Evolutionary conservation across 2,888 invertebrate genomes (phyloP), one percentile per base, ranked within the genome.

Genomic region (Boloria selene): DNA sequence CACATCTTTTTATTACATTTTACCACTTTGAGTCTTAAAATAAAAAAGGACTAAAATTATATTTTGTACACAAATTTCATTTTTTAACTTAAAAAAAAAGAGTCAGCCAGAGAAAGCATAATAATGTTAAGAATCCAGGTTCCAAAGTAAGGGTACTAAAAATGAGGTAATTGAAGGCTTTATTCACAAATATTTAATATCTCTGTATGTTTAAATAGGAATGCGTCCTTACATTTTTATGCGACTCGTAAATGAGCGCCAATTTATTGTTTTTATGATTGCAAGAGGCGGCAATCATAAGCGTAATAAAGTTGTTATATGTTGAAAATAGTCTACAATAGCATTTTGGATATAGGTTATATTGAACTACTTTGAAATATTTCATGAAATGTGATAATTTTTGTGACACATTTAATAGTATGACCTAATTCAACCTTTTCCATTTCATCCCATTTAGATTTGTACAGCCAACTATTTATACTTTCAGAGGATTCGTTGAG

Each of bases 191-290:
- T 38, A 14, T 58, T 31, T 58, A 16, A 58, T 58, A 58, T 45
- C 22, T 10, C 26, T n/a, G 16, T n/a, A 47, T 47, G n/a, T 55
- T 18, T 44, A 18, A 26, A 45, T 4, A 17, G 17, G 18, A 26
- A 16, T 26, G 45, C 26, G 31, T 31, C 13, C 31, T 49, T 59
- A 63, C 31, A 61, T 22, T 63, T 68, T 68, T 56, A 69, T 51
- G 65, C 60, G 18, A n/a, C 18, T 60, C 67, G 54, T 70, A 65
- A 64, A 67, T 22, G 42, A 61, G 50, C 50, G 66, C 61, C 69
- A 62, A 67, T 71, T 58, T 61, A 61, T 69, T 65, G 67, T 67
- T 71, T 69, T 67, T 65, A 69, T 51, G 67, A 61, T 65, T 61
- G 31, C 47, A 63, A 47, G 65, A 52, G 47, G 45, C 16, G 53